These are phyloP conservation scores for Silurus aristotelis DNA, from an alignment of 2,797 vertebrate genomes.

Conservation along the genomic window DNA sequence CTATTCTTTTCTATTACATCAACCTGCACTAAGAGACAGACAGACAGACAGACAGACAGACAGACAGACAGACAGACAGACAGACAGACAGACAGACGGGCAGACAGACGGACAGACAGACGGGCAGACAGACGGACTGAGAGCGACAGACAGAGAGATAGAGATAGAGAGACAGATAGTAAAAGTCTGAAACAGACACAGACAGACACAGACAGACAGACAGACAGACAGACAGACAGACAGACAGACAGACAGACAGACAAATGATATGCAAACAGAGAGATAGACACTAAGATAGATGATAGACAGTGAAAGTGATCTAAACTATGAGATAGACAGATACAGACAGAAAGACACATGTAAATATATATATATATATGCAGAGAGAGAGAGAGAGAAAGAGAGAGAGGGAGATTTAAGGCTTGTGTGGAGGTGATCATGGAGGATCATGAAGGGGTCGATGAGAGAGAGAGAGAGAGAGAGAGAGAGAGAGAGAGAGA, in stretches of 20 bases:
- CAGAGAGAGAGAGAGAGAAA: not conserved
- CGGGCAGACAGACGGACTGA: not conserved
- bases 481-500: not conserved
- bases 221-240: no score
- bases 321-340: no score
- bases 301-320: no score
- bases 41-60: no score
- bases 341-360: no score
- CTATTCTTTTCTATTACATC: not conserved
- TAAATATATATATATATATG: no score
- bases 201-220: no score
- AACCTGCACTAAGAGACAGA: not conserved
- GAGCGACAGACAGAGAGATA: not conserved
- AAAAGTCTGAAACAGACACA: not conserved
- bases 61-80: no score
- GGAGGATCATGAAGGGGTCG: slow-evolving; percentile 25
- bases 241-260: not conserved
- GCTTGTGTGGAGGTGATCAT: slow-evolving; percentile 23
- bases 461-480: not conserved
- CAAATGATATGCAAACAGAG: not conserved
- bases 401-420: no score
- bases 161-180: not conserved
- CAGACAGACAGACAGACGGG: no score
- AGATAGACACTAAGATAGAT: no score
- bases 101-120: no score